Evolutionary conservation across 2,797 vertebrate genomes (phyloP).

Genomic region (Sibirionetta formosa): DNA sequence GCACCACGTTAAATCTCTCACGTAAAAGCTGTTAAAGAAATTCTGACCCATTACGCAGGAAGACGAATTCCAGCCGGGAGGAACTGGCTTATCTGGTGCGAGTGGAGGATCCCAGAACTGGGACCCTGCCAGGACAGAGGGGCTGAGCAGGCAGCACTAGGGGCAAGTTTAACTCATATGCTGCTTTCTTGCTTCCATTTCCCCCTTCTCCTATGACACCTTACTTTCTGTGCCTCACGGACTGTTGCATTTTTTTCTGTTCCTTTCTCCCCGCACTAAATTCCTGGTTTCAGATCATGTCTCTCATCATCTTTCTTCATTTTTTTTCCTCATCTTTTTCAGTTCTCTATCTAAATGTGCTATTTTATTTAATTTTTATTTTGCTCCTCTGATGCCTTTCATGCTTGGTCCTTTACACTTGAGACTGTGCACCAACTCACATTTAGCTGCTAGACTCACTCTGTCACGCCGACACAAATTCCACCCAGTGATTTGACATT

Average conservation of each 20-base stretch:
- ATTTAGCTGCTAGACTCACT: not conserved
- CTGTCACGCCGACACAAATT: rapidly evolving
- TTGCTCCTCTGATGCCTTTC: not conserved
- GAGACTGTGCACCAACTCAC: not conserved
- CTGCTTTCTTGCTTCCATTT: not conserved
- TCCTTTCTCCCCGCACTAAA: not conserved
- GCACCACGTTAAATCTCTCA: not conserved
- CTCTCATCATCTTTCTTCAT: not conserved
- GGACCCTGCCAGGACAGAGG: not conserved
- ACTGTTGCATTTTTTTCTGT: not conserved
- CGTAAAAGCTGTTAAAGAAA: slow-evolving; percentile 25
- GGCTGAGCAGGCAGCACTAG: not conserved
- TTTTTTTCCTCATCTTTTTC: not conserved
- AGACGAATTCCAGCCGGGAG: not conserved
- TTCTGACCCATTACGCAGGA: not conserved
- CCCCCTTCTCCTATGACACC: not conserved
- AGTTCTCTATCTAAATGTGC: not conserved
- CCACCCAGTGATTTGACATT: not conserved
- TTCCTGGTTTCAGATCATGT: not conserved
- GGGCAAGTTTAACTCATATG: not conserved
- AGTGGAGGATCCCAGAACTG: slow-evolving; percentile 10
- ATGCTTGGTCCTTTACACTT: not conserved
- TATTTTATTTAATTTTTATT: not conserved
- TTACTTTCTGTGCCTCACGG: not conserved
- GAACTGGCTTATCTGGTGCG: slow-evolving; percentile 45